These are phyloP conservation scores for Pluvialis apricaria DNA, from an alignment of 2,113 vertebrate genomes.

Conservation along the genomic window DNA sequence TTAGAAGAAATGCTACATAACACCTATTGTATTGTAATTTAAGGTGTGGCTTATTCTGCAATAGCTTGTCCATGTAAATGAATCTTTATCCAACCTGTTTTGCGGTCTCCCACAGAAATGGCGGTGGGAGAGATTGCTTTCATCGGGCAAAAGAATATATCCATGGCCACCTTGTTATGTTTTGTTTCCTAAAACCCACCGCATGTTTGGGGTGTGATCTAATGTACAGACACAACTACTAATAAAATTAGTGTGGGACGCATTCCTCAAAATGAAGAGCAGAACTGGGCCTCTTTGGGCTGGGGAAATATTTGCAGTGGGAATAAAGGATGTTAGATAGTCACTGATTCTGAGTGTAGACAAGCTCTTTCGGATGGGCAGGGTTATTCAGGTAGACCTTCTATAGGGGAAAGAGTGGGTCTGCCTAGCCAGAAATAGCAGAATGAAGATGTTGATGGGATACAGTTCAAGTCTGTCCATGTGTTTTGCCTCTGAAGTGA, in stretches of 20 bases:
- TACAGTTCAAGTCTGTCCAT: background rate
- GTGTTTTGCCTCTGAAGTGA: background rate
- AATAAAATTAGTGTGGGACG: background rate
- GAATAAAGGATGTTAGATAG: background rate
- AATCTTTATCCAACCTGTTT: background rate
- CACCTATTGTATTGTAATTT: background rate
- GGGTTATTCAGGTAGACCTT: background rate
- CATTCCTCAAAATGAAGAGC: background rate
- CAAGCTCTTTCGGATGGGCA: background rate
- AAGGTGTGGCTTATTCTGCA: background rate
- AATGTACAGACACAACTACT: background rate
- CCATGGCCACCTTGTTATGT: background rate
- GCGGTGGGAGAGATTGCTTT: too few relatives aligned
- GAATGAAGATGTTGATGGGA: background rate
- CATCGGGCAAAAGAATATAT: background rate
- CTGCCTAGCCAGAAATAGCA: background rate
- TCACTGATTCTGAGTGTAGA: background rate
- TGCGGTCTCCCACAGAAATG: background rate
- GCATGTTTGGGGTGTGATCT: fast-evolving
- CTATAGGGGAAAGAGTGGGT: background rate
- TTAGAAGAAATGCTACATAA: background rate
- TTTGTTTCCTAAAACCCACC: background rate
- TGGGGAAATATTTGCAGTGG: background rate
- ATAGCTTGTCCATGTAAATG: background rate
- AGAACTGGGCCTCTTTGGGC: background rate